Conservation (phyloP, 2,113 vertebrate genomes). For the Colistium nudipinnis region DNA sequence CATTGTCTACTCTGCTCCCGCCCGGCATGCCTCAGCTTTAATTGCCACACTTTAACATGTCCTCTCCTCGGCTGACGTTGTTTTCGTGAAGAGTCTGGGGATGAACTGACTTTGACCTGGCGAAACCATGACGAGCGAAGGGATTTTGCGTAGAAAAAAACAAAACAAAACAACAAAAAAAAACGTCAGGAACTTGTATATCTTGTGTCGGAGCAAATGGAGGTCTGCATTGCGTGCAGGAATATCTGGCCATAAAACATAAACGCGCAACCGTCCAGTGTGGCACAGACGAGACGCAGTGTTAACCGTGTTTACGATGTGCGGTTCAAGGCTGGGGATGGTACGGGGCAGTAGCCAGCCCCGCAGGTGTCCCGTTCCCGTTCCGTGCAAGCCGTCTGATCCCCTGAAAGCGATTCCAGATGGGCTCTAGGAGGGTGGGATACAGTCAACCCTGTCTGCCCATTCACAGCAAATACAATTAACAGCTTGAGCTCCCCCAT, state of each 20-base stretch:
- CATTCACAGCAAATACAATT: conserved; percentile 79
- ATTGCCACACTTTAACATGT: conserved; percentile 35
- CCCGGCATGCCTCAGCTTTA: conserved; percentile 54
- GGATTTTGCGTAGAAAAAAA: conserved; percentile 43
- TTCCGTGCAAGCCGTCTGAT: conserved; percentile 76
- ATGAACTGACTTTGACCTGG: conserved; percentile 18
- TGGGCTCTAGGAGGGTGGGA: conserved; percentile 73
- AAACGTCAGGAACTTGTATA: conserved; percentile 15
- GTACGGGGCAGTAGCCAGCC: conserved; percentile 64
- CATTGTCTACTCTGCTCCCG: conserved; percentile 67
- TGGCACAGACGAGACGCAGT: conserved; percentile 32
- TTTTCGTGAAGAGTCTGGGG: conserved; percentile 29
- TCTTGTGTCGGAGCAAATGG: conserved; percentile 39
- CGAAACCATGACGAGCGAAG: conserved; percentile 5
- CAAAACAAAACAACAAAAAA: conserved; percentile 23
- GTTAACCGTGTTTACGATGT: conserved; percentile 55
- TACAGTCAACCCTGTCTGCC: conserved; percentile 56
- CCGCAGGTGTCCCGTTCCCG: conserved; percentile 75
- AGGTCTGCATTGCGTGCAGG: conserved; percentile 38
- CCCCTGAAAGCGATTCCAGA: conserved; percentile 81
- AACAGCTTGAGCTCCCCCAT: conserved; percentile 68
- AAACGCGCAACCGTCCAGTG: conserved; percentile 36
- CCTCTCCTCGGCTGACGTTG: conserved; percentile 38
- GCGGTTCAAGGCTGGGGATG: conserved; percentile 57
- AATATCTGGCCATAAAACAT: conserved; percentile 57